Evolutionary conservation across 2,113 vertebrate genomes (phyloP), one percentile per base, ranked within the genome.

Genomic region (Carollia perspicillata): DNA sequence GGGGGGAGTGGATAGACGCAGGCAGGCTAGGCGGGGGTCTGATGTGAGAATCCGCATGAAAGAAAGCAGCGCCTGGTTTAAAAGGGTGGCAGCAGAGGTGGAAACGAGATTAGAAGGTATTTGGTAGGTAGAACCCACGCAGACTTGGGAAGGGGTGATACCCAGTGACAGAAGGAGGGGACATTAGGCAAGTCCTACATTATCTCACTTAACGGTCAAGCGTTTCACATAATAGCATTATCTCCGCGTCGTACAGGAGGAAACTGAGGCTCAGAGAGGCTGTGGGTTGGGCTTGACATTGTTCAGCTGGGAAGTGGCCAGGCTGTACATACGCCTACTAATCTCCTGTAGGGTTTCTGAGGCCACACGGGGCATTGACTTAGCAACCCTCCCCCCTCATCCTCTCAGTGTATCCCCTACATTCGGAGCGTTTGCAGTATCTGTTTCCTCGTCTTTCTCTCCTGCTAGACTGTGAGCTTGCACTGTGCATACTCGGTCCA

Each of bases 11-110:
- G 49, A 30, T 1, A 68, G 6, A 28, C 2, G 16, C 5, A 44
- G 53, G 51, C 35, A 44, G n/a, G 49, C n/a, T 11, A 18, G 14
- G 14, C 28, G 16, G 7, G 35, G 68, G 14, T 10, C 11, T 37
- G 3, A 26, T 2, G 1, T 20, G 35, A 7, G 23, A 12, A 4
- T 63, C 20, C 2, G 1, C 2, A 49, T 22, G 10, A 81, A 49
- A 47, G 2, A 22, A 7, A 11, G 17, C 26, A 23, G 47, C 4
- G 6, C 8, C 40, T 51, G 51, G 8, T 49, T 77, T 84, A 6
- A 30, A n/a, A 53, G 40, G n/a, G 33, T 26, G 49, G 37, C 20
- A 53, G 53, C 79, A 42, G 37, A 69, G 74, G 35, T 26, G 23
- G 72, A 49, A 75, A 77, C 30, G n/a, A 60, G 40, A 58, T 47